phyloP scores from a whole-genome alignment of 2,797 vertebrate species.

The Pygocentrus nattereri region DNA sequence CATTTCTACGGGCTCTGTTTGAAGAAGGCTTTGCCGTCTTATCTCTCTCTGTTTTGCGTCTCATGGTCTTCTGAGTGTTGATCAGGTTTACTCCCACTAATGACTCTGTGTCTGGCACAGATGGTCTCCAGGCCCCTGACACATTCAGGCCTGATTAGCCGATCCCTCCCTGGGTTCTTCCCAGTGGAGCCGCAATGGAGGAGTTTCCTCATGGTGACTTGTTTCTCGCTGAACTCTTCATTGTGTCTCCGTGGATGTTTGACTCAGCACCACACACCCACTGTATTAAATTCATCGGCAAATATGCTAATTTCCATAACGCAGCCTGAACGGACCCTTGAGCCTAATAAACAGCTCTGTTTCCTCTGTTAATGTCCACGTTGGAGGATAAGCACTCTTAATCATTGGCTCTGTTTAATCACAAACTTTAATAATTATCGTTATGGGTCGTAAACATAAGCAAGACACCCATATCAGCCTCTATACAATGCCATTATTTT shows the following conservation, averaged over 20 bases:
- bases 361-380: neutral
- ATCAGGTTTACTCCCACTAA: conserved; percentile 55
- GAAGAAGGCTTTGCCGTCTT: conserved; percentile 18
- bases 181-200: conserved; percentile 41
- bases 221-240: conserved; percentile 31
- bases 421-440: neutral
- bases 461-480: conserved; percentile 9
- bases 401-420: conserved; percentile 15
- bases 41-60: conserved; percentile 44
- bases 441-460: neutral
- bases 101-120: conserved; percentile 58
- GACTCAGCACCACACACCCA: conserved; percentile 25
- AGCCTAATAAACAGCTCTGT: neutral
- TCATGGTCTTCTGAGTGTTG: conserved; percentile 44
- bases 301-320: conserved; percentile 13
- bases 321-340: neutral
- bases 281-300: conserved; percentile 4
- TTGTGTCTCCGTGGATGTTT: conserved; percentile 1
- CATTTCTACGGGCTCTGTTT: conserved; percentile 1
- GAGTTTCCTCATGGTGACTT: conserved; percentile 31
- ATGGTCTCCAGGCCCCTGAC: conserved; percentile 60
- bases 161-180: conserved; percentile 35
- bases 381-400: conserved; percentile 7
- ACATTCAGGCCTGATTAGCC: conserved; percentile 52
- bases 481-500: conserved; percentile 42